Base-by-base conservation (phyloP, 2,113 vertebrate genomes). In the Dasypus novemcinctus region DNA sequence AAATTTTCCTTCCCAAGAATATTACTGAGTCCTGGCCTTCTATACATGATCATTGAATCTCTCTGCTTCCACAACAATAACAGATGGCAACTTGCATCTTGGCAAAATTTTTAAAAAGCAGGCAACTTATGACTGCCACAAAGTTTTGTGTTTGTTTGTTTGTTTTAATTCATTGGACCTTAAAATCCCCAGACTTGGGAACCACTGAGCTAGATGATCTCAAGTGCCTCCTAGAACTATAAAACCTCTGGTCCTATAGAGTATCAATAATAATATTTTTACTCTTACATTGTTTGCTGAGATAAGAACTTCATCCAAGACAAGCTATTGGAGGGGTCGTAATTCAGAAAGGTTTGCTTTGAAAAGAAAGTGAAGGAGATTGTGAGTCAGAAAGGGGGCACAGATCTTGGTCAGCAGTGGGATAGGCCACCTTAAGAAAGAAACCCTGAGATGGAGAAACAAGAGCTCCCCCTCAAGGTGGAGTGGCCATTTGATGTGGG, bases 111-210 rank as follows among this genome's bases (percentile, higher is more conserved):
- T 64, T 29, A 89, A 93, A 15, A 78, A 29, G 29, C 4, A 2
- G 66, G 10, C 33, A 74, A 79, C 49, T 75, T 46, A 59, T 46
- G 79, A 82, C 6, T 69, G 59, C 20, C 71, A 76, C 36, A 54
- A 75, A 74, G 12, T 72, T 63, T 10, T 81, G 41, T 7, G n/a
- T 72, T 41, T 72, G 8, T 74, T 46, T 18, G 38, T 71, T 64
- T 43, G 27, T 81, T 75, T 90, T 2, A 86, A 92, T 52, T 52
- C 85, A 61, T 20, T 95, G n/a, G 17, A 82, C 80, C 54, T 95
- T 93, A 80, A 96, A 93, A 93, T 81, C 38, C 76, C 69, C 25
- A 76, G 78, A 64, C 52, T 87, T 88, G 43, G 82, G 68, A 92
- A 41, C 38, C 38, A 83, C 29, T 80, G 76, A 95, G 59, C 54